Percentiles rank a stretch among this genome's conserved stretches.
phyloP scores from a whole-genome alignment of 2,888 invertebrate species.

The Phortica okadai region DNA sequence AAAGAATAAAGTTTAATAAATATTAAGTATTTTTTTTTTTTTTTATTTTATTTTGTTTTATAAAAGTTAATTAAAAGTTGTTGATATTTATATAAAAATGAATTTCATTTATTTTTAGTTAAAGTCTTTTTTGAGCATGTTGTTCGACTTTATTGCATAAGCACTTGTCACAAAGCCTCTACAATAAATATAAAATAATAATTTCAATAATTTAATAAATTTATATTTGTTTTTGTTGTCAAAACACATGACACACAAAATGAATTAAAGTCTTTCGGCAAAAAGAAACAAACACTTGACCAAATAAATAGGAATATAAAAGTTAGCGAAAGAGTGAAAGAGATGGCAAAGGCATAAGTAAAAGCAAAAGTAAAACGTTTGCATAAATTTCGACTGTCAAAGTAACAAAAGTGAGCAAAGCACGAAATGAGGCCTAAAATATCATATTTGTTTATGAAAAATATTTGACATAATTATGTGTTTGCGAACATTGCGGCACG shows the following conservation, averaged over 20 bases:
- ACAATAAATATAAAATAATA: too few species aligned
- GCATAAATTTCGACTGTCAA: conserved; percentile 63
- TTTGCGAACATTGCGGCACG: conserved; percentile 55
- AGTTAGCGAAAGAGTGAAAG: neutral
- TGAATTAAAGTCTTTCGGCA: too few species aligned
- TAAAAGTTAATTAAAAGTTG: too few species aligned
- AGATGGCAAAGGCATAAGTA: neutral
- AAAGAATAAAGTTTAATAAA: neutral
- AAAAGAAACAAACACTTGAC: neutral
- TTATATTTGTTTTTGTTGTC: conserved; percentile 5
- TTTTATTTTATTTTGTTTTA: conserved; percentile 32
- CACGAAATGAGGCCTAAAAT: conserved; percentile 59
- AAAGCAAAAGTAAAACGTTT: conserved; percentile 56
- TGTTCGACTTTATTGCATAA: conserved; percentile 40
- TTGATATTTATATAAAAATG: too few species aligned
- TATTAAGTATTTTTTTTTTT: conserved; percentile 42
- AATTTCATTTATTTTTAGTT: neutral
- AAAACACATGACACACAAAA: conserved; percentile 21
- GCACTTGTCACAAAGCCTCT: too few species aligned
- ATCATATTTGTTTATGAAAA: conserved; percentile 64
- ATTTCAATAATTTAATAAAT: too few species aligned
- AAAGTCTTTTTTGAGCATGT: neutral
- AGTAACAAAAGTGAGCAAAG: conserved; percentile 31
- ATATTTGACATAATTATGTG: conserved; percentile 67
- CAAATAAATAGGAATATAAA: neutral